Conservation (phyloP, 1,140 invertebrate species). For the Lepidurus packardi region DNA sequence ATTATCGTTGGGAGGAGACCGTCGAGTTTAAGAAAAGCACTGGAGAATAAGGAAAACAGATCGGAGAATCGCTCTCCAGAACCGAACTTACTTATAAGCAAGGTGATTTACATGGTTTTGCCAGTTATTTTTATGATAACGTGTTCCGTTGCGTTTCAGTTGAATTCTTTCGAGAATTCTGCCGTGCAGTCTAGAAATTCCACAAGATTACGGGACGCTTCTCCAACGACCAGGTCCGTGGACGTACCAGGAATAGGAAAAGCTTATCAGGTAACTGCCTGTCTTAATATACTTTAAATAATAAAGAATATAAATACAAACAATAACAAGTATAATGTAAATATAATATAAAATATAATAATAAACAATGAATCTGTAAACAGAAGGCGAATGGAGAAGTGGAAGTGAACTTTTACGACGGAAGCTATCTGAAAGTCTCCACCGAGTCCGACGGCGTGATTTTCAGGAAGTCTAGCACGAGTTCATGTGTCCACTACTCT, state of each 20-base stretch:
- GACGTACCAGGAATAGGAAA: slow-evolving; percentile 5
- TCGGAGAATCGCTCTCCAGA: background rate
- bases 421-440: slow-evolving; percentile 25
- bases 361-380: background rate
- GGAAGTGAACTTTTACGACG: slow-evolving; percentile 31
- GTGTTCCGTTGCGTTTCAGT: background rate
- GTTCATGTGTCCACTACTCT: slow-evolving; percentile 17
- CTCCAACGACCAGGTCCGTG: slow-evolving; percentile 1
- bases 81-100: background rate
- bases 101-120: background rate
- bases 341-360: background rate
- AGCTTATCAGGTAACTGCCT: slow-evolving; percentile 20
- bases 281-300: background rate
- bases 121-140: background rate
- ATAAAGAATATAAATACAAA: background rate
- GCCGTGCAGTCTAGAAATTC: background rate
- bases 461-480: background rate
- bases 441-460: slow-evolving; percentile 25
- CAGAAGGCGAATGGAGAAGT: slow-evolving; percentile 29
- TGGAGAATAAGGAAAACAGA: slow-evolving; percentile 10
- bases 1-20: background rate
- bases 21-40: background rate
- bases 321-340: background rate
- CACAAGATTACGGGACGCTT: background rate
- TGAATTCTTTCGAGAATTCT: slow-evolving; percentile 4